phyloP scores from a whole-genome alignment of 2,888 invertebrate species.

The Agrotis puta region DNA sequence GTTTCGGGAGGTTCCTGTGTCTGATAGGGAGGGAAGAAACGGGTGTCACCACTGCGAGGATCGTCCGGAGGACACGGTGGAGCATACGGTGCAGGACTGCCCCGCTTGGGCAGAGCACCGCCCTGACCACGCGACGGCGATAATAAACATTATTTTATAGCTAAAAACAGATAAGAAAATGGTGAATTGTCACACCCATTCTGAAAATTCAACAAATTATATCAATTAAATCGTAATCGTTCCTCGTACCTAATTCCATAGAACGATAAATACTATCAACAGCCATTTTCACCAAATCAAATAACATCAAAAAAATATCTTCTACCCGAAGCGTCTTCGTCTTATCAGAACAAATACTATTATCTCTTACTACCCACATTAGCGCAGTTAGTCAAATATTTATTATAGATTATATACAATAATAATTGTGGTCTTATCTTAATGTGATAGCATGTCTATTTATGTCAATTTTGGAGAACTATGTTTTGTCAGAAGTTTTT shows the following conservation, averaged over 20 bases:
- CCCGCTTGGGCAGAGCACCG: too few relatives aligned
- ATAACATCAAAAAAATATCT: not conserved
- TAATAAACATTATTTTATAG: not conserved
- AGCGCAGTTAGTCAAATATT: conserved; percentile 44
- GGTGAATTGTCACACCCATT: conserved; percentile 6
- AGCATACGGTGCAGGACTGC: too few relatives aligned
- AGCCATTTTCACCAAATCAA: conserved; percentile 14
- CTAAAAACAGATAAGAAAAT: not conserved
- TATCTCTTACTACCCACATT: conserved; percentile 31
- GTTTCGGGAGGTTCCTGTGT: too few relatives aligned
- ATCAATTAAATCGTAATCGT: conserved; percentile 30
- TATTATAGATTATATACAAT: conserved; percentile 48
- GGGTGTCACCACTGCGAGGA: too few relatives aligned
- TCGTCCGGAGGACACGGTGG: too few relatives aligned
- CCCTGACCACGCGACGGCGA: too few relatives aligned
- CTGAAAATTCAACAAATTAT: conserved; percentile 7
- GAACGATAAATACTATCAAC: not conserved
- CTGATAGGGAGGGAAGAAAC: too few relatives aligned
- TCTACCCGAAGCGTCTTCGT: conserved; percentile 4
- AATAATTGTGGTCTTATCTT: conserved; percentile 37
- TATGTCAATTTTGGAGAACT: conserved; percentile 15
- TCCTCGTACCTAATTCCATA: not conserved
- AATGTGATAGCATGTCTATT: conserved; percentile 25
- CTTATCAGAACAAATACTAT: conserved; percentile 48
- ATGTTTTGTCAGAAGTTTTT: not conserved